These are phyloP conservation scores for Prionailurus viverrinus DNA, from an alignment of 2,113 vertebrate genomes.

Conservation along the genomic window DNA sequence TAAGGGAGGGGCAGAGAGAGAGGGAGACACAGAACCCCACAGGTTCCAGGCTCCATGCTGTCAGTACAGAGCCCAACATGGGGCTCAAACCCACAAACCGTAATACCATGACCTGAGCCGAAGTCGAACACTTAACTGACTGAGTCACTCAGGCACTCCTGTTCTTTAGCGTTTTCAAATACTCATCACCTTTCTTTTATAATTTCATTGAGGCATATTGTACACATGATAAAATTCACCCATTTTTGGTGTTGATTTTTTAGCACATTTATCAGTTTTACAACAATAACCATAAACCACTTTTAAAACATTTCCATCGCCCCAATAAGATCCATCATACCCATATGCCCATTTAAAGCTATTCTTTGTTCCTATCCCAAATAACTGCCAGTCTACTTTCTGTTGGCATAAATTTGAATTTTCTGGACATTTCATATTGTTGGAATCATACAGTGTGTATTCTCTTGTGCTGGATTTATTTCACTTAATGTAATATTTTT, in stretches of 20 bases:
- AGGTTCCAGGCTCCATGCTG: too few species aligned
- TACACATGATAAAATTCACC: not conserved
- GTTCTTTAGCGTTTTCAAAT: not conserved
- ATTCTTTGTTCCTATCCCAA: not conserved
- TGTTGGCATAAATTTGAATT: not conserved
- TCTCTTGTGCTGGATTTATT: not conserved
- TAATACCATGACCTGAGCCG: too few species aligned
- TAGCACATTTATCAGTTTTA: constrained; percentile 7
- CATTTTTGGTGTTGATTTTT: not conserved
- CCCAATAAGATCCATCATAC: not conserved
- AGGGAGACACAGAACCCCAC: too few species aligned
- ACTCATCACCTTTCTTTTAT: not conserved
- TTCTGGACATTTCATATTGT: constrained; percentile 11
- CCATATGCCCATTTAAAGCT: not conserved
- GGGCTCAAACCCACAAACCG: too few species aligned
- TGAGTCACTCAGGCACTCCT: too few species aligned
- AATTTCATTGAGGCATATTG: not conserved
- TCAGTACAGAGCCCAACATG: too few species aligned
- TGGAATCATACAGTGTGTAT: not conserved
- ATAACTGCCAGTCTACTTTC: not conserved
- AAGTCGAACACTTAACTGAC: too few species aligned
- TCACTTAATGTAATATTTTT: not conserved
- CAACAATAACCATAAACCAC: not conserved
- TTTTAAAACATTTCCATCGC: constrained; percentile 12
- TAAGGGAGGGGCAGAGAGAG: too few species aligned